Conservation (phyloP, 2,113 vertebrate species). For the Erinaceus europaeus region DNA sequence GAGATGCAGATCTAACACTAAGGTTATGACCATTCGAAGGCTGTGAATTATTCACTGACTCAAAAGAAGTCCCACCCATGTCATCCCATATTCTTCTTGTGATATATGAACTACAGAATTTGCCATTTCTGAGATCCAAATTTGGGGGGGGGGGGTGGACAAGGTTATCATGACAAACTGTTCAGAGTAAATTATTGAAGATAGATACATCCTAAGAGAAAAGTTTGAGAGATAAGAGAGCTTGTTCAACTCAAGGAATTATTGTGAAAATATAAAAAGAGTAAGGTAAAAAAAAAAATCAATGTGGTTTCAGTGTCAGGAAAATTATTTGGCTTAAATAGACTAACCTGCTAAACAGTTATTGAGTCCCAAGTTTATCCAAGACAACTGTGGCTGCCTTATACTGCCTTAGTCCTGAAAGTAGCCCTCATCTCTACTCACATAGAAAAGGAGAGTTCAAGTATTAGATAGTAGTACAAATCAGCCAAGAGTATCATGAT, state of each 20-base stretch:
- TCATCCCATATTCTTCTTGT: neutral
- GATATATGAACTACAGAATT: neutral
- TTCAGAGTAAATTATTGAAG: neutral
- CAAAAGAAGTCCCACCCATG: neutral
- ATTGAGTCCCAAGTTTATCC: neutral
- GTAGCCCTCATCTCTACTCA: neutral
- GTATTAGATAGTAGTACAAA: too few species aligned
- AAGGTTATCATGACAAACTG: neutral
- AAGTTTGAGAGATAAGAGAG: neutral
- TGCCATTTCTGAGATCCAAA: neutral
- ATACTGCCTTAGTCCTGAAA: neutral
- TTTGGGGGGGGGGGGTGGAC: neutral
- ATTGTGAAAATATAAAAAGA: neutral
- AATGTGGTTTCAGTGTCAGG: neutral
- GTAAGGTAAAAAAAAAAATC: neutral
- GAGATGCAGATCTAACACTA: neutral
- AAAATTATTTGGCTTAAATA: neutral
- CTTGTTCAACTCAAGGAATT: neutral
- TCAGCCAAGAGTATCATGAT: too few species aligned
- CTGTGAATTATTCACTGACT: neutral
- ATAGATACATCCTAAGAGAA: neutral
- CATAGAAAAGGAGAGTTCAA: neutral
- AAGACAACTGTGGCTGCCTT: neutral
- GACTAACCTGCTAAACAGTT: neutral
- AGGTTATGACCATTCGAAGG: neutral